Evolutionary conservation across 2,888 invertebrate genomes (phyloP).

Genomic region (Fissipunctia ypsillon): DNA sequence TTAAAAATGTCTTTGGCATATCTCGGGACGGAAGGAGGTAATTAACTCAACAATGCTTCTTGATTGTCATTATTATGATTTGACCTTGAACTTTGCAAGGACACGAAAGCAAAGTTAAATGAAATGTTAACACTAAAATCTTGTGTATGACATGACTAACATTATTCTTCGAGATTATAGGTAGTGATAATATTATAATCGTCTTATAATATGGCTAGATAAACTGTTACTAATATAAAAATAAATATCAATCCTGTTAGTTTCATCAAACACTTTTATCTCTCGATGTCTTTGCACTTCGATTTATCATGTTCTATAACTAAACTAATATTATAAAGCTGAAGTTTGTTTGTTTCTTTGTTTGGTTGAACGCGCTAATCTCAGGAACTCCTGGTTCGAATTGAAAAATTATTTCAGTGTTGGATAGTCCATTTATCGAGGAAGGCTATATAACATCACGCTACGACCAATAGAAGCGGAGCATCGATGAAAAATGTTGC

Average conservation of each 20-base stretch:
- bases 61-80: not conserved
- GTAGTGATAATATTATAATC: not conserved
- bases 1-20: no score
- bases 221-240: constrained; percentile 20
- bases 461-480: no score
- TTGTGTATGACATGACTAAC: not conserved
- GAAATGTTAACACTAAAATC: no score
- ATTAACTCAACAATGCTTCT: not conserved
- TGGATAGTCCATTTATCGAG: no score
- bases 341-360: no score
- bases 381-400: no score
- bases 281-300: not conserved
- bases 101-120: not conserved
- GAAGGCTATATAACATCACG: no score
- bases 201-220: not conserved
- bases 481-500: no score
- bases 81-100: not conserved
- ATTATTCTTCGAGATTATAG: not conserved
- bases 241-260: not conserved
- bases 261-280: not conserved
- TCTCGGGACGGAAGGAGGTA: no score
- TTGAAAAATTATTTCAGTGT: no score
- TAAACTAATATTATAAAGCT: no score
- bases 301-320: not conserved
- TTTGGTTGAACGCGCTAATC: no score